These are phyloP conservation scores for Moxostoma hubbsi DNA, from an alignment of 2,797 vertebrate genomes.

Conservation along the genomic window DNA sequence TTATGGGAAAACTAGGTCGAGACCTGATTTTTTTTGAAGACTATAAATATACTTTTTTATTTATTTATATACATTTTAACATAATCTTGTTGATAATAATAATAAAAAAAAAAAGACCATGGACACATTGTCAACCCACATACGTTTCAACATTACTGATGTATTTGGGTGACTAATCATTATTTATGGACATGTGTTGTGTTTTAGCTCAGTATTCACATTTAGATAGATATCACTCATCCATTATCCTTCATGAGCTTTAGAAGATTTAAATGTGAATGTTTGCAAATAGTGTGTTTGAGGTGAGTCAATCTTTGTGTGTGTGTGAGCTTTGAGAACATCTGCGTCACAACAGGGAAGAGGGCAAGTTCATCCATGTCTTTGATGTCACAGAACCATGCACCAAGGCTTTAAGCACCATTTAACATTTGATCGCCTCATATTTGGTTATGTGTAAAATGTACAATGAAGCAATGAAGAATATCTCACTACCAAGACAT, in stretches of 20 bases:
- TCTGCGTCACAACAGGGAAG: slow-evolving; percentile 30
- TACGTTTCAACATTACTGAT: too few species aligned
- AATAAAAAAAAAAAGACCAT: too few species aligned
- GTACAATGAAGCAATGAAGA: too few species aligned
- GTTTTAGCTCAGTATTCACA: background rate
- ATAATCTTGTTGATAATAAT: too few species aligned
- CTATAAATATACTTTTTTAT: too few species aligned
- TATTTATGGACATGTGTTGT: background rate
- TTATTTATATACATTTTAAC: too few species aligned
- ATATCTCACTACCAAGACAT: background rate
- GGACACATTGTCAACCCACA: too few species aligned
- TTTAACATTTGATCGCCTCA: slow-evolving; percentile 56
- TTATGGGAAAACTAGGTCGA: too few species aligned
- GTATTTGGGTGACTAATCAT: background rate
- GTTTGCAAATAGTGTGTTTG: background rate
- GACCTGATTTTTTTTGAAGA: too few species aligned
- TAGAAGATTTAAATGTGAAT: slow-evolving; percentile 2
- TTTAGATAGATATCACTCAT: background rate
- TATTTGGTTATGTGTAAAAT: background rate
- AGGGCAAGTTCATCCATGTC: slow-evolving; percentile 45
- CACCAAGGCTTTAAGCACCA: slow-evolving; percentile 10
- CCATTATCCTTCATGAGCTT: background rate
- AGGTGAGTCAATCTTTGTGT: too few species aligned
- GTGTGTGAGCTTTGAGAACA: background rate
- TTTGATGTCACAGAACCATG: slow-evolving; percentile 43